Evolutionary conservation across 2,888 invertebrate species (phyloP), one percentile per base, ranked within the genome.

Genomic region (Galeruca laticollis): DNA sequence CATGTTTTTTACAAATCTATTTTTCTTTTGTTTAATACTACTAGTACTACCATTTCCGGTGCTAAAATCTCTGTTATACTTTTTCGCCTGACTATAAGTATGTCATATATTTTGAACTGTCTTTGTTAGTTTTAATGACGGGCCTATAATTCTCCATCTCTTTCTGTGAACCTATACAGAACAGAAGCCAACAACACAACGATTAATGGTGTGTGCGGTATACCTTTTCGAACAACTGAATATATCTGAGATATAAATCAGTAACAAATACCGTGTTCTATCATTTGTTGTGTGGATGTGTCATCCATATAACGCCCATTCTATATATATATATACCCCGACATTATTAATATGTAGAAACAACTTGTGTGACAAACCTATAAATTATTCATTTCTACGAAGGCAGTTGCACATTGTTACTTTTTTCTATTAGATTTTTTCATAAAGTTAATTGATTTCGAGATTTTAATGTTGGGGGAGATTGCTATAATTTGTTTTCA

Each of bases 231-330:
- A 81, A 80, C 80, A 79, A 82, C 82, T 83, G 82, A 82, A 83
- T 83, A 82, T 82, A 83, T 83, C 83, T 82, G 76, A 78, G 77
- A 82, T 82, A 83, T 84, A 84, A 84, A 84, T 84, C 84, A 84
- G 81, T 80, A 81, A 80, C 82, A 82, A 80, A 80, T 78, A 78
- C 77, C 81, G 76, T 79, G 78, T 76, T 82, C 81, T 80, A 83
- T 84, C 82, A 83, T 83, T 83, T 83, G 82, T 82, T 82, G 80
- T 79, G 79, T 79, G 79, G 77, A 78, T 82, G 80, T 82, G 81
- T 83, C 83, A 82, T 83, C 82, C 81, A 82, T 83, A 80, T 81
- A 78, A 82, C 80, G 80, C 82, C 80, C 80, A 78, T 81, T 78
- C 76, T 73, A 75, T 74, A 69, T 57, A 51, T 51, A n/a, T 15